Conservation (phyloP, 2,888 invertebrate species). For the Torymus auratus region DNA sequence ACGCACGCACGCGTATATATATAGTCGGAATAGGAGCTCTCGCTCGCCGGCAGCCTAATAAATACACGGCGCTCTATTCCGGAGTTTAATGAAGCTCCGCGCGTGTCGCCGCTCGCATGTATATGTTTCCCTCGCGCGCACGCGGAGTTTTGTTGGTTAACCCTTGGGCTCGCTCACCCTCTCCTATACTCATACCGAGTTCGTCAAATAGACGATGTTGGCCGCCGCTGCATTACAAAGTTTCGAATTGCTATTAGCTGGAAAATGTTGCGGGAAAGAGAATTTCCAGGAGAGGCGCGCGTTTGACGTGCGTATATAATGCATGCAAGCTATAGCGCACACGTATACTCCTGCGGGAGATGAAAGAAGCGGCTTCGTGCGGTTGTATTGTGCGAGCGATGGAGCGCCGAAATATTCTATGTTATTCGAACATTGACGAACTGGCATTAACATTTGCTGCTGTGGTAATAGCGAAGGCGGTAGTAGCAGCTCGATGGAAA, state of each 20-base stretch:
- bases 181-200: constrained; percentile 9
- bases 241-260: constrained; percentile 40
- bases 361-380: constrained; percentile 2
- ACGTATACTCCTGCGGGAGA: no score
- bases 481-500: neutral
- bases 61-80: constrained; percentile 47
- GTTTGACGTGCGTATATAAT: neutral
- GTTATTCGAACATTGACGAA: constrained; percentile 26
- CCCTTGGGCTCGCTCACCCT: neutral
- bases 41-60: constrained; percentile 42
- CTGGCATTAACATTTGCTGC: constrained; percentile 24
- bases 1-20: neutral
- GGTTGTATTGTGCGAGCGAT: constrained; percentile 11
- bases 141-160: constrained; percentile 41
- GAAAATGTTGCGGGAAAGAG: constrained; percentile 33
- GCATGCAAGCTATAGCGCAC: neutral
- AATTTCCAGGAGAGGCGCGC: constrained; percentile 6
- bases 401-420: constrained; percentile 25
- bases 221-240: constrained; percentile 6
- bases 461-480: no score
- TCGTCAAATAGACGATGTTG: constrained; percentile 7
- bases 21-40: neutral
- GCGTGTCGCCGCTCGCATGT: neutral
- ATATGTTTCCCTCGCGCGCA: neutral
- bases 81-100: constrained; percentile 53